phyloP scores from a whole-genome alignment of 2,888 invertebrate species.

The Habrosyne pyritoides region DNA sequence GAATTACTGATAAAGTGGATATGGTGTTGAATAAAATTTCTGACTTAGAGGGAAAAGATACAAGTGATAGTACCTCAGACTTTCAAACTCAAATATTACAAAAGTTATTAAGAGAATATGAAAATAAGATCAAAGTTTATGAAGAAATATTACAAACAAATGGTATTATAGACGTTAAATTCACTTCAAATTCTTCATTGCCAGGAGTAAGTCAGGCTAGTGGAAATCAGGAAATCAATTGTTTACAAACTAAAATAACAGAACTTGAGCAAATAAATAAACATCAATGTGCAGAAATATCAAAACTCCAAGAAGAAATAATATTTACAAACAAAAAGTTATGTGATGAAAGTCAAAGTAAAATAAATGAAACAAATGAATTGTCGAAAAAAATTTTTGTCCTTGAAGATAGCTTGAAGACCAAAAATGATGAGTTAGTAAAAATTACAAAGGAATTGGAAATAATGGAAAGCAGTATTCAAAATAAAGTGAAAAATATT shows the following conservation, averaged over 20 bases:
- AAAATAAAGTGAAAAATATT: slow-evolving; percentile 57
- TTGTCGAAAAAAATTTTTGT: slow-evolving; percentile 37
- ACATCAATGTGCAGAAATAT: slow-evolving; percentile 46
- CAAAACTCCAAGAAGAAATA: slow-evolving; percentile 43
- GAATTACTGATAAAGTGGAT: slow-evolving; percentile 68
- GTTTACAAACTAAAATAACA: slow-evolving; percentile 34
- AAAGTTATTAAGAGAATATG: slow-evolving; percentile 70
- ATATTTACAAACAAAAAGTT: slow-evolving; percentile 33
- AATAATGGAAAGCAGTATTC: slow-evolving; percentile 28
- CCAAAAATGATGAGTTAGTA: slow-evolving; percentile 34
- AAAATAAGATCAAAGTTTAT: slow-evolving; percentile 68
- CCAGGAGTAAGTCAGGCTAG: slow-evolving; percentile 16
- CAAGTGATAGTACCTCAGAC: slow-evolving; percentile 23
- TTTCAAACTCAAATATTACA: slow-evolving; percentile 58
- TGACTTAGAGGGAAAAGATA: slow-evolving; percentile 36
- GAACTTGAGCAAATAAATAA: slow-evolving; percentile 38
- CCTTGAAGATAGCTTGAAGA: slow-evolving; percentile 35
- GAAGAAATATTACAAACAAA: slow-evolving; percentile 57
- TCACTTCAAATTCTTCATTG: slow-evolving; percentile 14
- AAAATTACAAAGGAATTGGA: slow-evolving; percentile 26
- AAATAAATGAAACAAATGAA: slow-evolving; percentile 25
- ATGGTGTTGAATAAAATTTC: slow-evolving; percentile 55
- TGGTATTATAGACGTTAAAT: slow-evolving; percentile 30
- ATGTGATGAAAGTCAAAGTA: slow-evolving; percentile 15
- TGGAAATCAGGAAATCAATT: slow-evolving; percentile 22